Conservation (phyloP, 2,113 vertebrate genomes). For the Corvus moneduloides region DNA sequence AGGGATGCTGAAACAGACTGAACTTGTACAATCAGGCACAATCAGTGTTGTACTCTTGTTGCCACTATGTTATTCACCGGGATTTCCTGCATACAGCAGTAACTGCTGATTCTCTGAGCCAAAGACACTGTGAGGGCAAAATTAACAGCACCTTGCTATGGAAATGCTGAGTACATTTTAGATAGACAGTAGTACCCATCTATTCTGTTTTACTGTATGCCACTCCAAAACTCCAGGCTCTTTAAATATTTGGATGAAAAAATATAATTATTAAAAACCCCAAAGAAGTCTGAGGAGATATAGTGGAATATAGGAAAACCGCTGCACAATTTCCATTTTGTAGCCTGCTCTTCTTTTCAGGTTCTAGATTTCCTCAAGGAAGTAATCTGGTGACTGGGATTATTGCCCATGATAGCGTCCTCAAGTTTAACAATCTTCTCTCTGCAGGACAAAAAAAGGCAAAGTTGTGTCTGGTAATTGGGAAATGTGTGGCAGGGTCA, state of each 20-base stretch:
- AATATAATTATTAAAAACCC: neutral
- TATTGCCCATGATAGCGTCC: neutral
- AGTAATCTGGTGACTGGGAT: neutral
- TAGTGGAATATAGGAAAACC: neutral
- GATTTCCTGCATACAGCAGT: neutral
- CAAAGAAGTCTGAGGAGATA: neutral
- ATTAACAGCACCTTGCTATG: neutral
- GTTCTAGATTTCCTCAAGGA: neutral
- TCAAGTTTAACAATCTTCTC: neutral
- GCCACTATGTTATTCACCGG: neutral
- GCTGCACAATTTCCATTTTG: neutral
- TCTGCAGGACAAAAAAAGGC: neutral
- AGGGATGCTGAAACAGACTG: neutral
- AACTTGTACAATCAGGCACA: neutral
- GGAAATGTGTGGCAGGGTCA: neutral
- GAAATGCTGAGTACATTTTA: neutral
- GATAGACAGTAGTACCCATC: neutral
- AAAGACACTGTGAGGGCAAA: neutral
- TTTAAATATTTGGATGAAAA: neutral
- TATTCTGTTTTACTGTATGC: neutral
- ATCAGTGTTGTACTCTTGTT: neutral
- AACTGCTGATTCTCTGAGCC: neutral
- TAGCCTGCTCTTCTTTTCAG: neutral
- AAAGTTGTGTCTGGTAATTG: neutral
- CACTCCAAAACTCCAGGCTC: neutral